Evolutionary conservation across 2,888 invertebrate species (phyloP), one percentile per base, ranked within the genome.

Genomic region (Bedellia somnulentella): DNA sequence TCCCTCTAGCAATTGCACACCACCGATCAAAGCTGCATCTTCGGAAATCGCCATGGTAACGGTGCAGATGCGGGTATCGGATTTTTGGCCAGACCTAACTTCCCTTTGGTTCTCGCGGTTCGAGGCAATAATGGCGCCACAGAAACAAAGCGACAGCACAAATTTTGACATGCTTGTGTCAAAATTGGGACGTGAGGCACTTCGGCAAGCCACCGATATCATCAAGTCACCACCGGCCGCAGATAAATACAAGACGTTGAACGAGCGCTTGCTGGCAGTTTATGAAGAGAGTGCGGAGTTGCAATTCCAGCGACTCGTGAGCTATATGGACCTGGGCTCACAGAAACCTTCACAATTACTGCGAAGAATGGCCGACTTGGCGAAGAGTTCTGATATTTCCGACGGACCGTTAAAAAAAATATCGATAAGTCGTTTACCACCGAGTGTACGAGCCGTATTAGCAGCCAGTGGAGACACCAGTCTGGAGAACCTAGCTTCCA

Each of bases 311-410:
- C 24, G 21, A 8, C 9, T 35, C 2, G 18, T 35, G 2, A 12
- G 25, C 2, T 30, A 34, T 4, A 24, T 34, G 21, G 18, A 31
- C 5, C 15, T 34, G 4, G 34, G 31, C 5, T 21, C 18, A n/a
- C 31, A 31, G 6, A 34, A 34, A 12, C 17, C 34, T 6, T 21
- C 15, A 3, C 34, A 34, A 17, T 17, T 34, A 3, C 24, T 32
- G 11, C 10, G 24, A 2, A 9, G 14, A 8, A 32, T 35, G 35
- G 9, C 18, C 3, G 22, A 29, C 1, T n/a, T 35, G 24, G 34
- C 14, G 2, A 15, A 18, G 2, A 14, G 23, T 9, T 12, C 9
- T 5, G 24, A 16, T 2, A 23, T 29, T 10, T 11, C 23, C 1
- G 30, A 28, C 4, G 28, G 21, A 5, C 27, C 34, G 0, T n/a